These are phyloP conservation scores for Mus spretus DNA, from an alignment of 2,797 vertebrate species.

Conservation along the genomic window DNA sequence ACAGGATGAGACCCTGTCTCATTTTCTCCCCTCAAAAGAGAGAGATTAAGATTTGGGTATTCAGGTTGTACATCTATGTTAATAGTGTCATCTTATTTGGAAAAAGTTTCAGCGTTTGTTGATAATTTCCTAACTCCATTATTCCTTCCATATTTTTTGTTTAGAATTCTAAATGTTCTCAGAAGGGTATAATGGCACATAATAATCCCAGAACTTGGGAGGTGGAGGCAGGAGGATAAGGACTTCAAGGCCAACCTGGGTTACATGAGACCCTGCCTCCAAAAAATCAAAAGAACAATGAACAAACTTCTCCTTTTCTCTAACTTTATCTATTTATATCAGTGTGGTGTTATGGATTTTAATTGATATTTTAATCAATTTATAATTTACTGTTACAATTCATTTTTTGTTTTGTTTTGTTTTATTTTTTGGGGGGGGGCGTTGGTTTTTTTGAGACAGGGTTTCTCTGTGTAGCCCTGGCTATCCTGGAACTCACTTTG, in stretches of 20 bases:
- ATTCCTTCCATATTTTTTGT: constrained; percentile 25
- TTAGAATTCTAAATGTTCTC: not conserved
- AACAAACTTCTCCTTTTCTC: not conserved
- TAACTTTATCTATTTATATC: not conserved
- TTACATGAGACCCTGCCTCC: not conserved
- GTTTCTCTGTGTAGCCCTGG: too few species aligned
- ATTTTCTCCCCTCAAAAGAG: not conserved
- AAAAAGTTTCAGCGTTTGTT: constrained; percentile 47
- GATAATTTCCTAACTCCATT: constrained; percentile 50
- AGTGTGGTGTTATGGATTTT: constrained; percentile 31
- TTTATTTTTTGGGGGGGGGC: too few species aligned
- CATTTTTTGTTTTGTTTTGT: not conserved
- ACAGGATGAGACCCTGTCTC: not conserved
- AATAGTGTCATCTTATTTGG: constrained; percentile 62
- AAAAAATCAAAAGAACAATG: not conserved
- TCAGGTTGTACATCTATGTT: constrained; percentile 54
- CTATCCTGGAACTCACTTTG: too few species aligned
- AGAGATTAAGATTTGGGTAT: constrained; percentile 62
- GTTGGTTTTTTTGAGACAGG: too few species aligned
- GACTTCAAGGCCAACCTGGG: not conserved
- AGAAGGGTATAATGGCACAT: not conserved
- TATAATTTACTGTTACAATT: constrained; percentile 66
- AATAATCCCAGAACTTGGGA: not conserved
- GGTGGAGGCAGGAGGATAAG: not conserved
- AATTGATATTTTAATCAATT: constrained; percentile 46